Base-by-base conservation (phyloP, 2,888 invertebrate species). In the Leucophenga maculata region DNA sequence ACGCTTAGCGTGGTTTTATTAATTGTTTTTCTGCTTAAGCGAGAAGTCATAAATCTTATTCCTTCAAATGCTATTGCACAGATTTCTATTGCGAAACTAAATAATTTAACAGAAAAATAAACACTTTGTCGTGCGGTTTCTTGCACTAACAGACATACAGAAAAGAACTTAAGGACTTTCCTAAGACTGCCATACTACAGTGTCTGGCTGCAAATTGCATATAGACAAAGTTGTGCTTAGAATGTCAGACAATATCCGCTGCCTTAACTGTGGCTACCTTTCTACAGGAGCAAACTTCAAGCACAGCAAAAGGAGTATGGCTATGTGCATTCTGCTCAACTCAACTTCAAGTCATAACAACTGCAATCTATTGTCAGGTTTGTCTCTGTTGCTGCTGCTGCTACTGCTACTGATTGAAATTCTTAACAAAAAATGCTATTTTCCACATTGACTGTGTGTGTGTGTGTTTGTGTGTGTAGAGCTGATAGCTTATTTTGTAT, bases 21-120 rank as follows among this genome's bases (percentile, higher is more conserved):
- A 39, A 39, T 39, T 39, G 11, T 39, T 39, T 39, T 26, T 26
- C 4, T 26, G 39, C 8, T 1, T 39, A 11, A 39, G 8, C n/a
- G 8, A 11, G 8, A 1, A 39, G 39, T 39, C 39, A 39, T 39
- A 39, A 39, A 39, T 39, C 39, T 39, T 11, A 39, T 6, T 11
- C 1, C 8, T 39, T 39, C 11, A 39, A 39, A 3, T 32, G 32
- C n/a, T 6, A 32, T 32, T 32, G 67, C 68, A 72, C 70, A 48
- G 73, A 72, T 74, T 74, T 73, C 39, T 6, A 39, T 39, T 75
- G n/a, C 64, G 77, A 81, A 82, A 80, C 78, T 76, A 76, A 78
- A 81, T 84, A 82, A 83, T 84, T 81, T 83, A 74, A 74, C 76
- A 74, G 76, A 78, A 72, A 75, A 72, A 77, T 74, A 76, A 77